These are phyloP conservation scores for Austrolebias charrua DNA, from an alignment of 2,797 vertebrate genomes.

Conservation along the genomic window DNA sequence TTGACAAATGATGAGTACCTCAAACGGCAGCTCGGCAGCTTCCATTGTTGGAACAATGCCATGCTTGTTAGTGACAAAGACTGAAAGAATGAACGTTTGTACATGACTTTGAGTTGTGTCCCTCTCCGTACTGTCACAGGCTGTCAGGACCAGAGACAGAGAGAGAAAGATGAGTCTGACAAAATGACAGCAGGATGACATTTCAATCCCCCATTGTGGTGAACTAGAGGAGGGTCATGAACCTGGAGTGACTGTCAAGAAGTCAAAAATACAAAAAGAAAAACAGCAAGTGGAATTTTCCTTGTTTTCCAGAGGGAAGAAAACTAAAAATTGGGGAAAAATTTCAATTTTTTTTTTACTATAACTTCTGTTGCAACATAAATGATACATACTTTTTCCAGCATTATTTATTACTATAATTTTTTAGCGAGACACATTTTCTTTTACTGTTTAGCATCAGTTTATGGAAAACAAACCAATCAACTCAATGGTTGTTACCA, in stretches of 20 bases:
- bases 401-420: no score
- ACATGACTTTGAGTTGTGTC: constrained; percentile 43
- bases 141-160: constrained; percentile 57
- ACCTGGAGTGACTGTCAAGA: constrained; percentile 31
- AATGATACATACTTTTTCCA: no score
- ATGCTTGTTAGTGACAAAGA: constrained; percentile 72
- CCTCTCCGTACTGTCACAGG: constrained; percentile 64
- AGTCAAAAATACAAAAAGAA: background rate
- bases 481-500: no score
- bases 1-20: background rate
- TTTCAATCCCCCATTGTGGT: constrained; percentile 41
- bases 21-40: constrained; percentile 20
- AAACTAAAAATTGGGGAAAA: background rate
- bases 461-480: no score
- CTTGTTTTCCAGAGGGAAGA: background rate
- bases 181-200: constrained; percentile 51
- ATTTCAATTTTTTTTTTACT: no score
- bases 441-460: no score
- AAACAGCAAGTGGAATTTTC: background rate
- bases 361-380: no score
- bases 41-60: constrained; percentile 67
- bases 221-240: constrained; percentile 42
- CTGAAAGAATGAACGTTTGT: constrained; percentile 66
- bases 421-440: no score
- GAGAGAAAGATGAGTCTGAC: constrained; percentile 49